phyloP scores from a whole-genome alignment of 2,797 vertebrate genomes.

The Rhinogobio ventralis region DNA sequence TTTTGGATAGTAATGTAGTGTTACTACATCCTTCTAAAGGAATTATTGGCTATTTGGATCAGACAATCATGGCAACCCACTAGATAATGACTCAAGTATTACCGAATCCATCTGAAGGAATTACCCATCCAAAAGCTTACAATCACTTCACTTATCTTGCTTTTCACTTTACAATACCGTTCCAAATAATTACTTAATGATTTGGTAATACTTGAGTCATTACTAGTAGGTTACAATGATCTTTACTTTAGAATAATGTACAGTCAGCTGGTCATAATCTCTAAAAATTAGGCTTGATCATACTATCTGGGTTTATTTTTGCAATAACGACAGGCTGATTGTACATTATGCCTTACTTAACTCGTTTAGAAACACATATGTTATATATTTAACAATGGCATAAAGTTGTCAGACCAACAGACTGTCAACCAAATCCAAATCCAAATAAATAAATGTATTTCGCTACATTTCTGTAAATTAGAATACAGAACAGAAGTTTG shows the following conservation, averaged over 20 bases:
- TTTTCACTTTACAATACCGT: neutral
- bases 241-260: neutral
- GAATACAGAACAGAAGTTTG: constrained; percentile 25
- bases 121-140: neutral
- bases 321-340: neutral
- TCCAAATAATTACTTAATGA: neutral
- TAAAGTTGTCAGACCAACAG: constrained; percentile 30
- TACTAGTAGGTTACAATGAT: neutral
- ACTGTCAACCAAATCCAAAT: constrained; percentile 32
- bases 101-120: neutral
- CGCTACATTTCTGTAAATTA: constrained; percentile 25
- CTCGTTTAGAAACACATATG: constrained; percentile 18
- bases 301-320: neutral
- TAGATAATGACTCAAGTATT: neutral
- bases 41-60: too few species aligned
- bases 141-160: neutral
- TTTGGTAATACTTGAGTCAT: neutral
- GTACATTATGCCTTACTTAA: constrained; percentile 8
- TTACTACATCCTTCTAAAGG: too few species aligned
- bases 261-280: neutral
- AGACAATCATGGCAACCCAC: too few species aligned
- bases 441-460: constrained; percentile 20
- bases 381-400: constrained; percentile 18
- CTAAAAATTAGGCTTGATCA: neutral
- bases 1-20: too few species aligned